phyloP scores from a whole-genome alignment of 2,797 vertebrate species.

The Fistularia tabacaria region DNA sequence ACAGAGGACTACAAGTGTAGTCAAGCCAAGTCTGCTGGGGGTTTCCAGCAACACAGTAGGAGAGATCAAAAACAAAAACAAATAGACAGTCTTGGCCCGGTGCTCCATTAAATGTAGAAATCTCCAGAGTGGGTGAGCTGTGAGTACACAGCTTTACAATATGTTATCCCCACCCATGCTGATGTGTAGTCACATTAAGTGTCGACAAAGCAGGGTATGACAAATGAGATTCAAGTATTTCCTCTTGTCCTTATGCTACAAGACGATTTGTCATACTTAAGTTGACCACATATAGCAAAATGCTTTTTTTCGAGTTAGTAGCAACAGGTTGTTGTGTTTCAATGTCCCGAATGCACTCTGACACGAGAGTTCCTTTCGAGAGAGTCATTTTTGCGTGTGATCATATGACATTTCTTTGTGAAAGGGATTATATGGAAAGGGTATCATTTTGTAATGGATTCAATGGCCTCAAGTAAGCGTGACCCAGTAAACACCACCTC shows the following conservation, averaged over 20 bases:
- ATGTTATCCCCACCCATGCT: conserved; percentile 38
- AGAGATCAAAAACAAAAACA: conserved; percentile 49
- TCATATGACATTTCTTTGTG: conserved; percentile 2
- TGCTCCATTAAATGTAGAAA: conserved; percentile 32
- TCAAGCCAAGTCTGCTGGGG: conserved; percentile 45
- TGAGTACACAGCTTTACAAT: conserved; percentile 28
- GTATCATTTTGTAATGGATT: neutral
- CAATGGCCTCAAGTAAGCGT: neutral
- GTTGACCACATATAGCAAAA: conserved; percentile 9
- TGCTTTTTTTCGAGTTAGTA: conserved; percentile 3
- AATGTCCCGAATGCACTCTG: neutral
- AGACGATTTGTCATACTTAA: conserved; percentile 17
- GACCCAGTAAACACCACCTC: neutral
- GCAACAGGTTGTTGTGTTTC: neutral
- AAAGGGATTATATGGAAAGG: neutral
- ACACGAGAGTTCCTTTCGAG: neutral
- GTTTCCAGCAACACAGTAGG: conserved; percentile 28
- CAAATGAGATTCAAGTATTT: conserved; percentile 25
- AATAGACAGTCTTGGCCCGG: conserved; percentile 28
- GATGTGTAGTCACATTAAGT: conserved; percentile 32
- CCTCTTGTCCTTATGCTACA: conserved; percentile 1
- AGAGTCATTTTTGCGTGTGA: neutral
- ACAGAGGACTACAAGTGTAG: conserved; percentile 32
- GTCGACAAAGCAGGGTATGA: conserved; percentile 17
- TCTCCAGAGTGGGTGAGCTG: conserved; percentile 37